Evolutionary conservation across 2,797 vertebrate genomes (phyloP).

Genomic region (Diglossa cyanea): DNA sequence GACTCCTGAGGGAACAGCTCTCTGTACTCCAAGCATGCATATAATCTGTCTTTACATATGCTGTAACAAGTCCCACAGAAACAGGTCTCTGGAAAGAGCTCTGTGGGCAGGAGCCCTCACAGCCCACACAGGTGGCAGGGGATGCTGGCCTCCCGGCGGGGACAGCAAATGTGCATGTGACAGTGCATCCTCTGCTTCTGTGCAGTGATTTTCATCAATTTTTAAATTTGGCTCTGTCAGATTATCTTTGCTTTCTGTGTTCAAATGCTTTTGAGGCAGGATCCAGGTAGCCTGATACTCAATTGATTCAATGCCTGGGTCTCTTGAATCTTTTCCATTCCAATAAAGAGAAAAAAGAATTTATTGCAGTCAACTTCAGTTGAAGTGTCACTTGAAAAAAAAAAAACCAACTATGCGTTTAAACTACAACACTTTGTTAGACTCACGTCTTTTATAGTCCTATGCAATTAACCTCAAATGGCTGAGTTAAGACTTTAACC

Average conservation of each 20-base stretch:
- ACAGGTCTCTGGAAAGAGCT: neutral
- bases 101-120: neutral
- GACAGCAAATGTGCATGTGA: neutral
- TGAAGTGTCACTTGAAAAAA: neutral
- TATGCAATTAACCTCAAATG: neutral
- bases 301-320: neutral
- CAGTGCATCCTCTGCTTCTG: neutral
- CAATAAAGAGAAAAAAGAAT: neutral
- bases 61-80: neutral
- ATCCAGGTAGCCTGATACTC: neutral
- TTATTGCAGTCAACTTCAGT: neutral
- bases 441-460: neutral
- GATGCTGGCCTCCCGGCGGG: accelerated
- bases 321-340: neutral
- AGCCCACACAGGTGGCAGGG: accelerated
- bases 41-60: neutral
- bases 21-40: neutral
- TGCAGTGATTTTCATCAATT: neutral
- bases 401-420: neutral
- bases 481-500: neutral
- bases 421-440: neutral
- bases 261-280: neutral
- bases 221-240: neutral
- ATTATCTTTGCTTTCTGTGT: neutral
- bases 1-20: neutral